Evolutionary conservation across 2,797 vertebrate genomes (phyloP), one percentile per base, ranked within the genome.

Genomic region (Halcyon smyrnensis): DNA sequence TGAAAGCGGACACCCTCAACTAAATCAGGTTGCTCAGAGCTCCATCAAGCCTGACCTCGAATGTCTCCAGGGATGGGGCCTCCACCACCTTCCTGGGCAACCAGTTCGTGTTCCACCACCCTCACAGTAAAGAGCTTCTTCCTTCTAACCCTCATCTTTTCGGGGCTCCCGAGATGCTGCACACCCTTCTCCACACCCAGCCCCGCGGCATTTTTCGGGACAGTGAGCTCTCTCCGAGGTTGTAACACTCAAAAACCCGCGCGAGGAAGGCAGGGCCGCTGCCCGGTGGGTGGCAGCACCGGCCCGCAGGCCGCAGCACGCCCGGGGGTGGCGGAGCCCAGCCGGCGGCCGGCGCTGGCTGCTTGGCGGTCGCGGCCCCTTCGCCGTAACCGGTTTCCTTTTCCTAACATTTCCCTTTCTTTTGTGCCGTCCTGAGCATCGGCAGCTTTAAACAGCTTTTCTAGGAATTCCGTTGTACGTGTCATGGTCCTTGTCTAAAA

Each of bases 251-350:
- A 60, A 15, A 37, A 39, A 12, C 2, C 6, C 7, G 2, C 18
- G 30, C 0, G 20, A 24, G 56, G 7, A 18, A 32, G 54, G 39
- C 56, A 8, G 18, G 43, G 4, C 5, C 6, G 5, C 14, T 18
- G 5, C 50, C 89, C 92, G 15, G 76, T 9, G 53, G 90, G 74
- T 67, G 92, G 91, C 94, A 95, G 94, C 91, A 91, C 8, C 48
- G 24, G 6, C 27, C 81, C 77, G 24, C 51, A 6, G 36, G 15
- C 34, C 25, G 24, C 36, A 39, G 59, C 16, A 4, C 59, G 39
- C 36, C 25, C 16, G 13, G 59, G 24, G 28, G 25, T 8, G 37
- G 25, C 15, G 9, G 57, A 37, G 59, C 20, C n/a, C 20, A 60
- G 34, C 59, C 25, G 57, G 16, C 9, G 11, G 36, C 17, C 2